A percentile compares a stretch with the other conserved stretches of the same genome.
Conservation (phyloP, 1,140 invertebrate genomes). For the Drosophila ambigua region DNA sequence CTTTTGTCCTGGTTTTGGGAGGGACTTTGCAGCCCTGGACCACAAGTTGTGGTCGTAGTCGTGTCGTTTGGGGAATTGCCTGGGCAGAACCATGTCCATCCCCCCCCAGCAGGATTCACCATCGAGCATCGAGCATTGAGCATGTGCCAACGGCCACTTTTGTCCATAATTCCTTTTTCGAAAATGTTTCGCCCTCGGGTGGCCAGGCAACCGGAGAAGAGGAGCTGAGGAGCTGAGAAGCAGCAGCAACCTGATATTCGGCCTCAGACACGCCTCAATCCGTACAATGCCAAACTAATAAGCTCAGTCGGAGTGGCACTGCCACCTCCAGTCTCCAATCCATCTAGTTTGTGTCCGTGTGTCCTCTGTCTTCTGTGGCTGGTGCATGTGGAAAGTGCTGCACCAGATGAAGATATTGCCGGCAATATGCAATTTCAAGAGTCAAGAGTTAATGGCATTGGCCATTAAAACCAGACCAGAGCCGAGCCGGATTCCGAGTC, state of each 20-base stretch:
- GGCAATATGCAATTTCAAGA: conserved; percentile 48
- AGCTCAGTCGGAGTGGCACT: conserved; percentile 17
- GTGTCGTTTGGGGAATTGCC: conserved; percentile 21
- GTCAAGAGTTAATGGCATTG: conserved; percentile 58
- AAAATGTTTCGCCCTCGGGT: conserved; percentile 44
- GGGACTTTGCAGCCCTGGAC: conserved; percentile 5
- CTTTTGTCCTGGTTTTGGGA: conserved; percentile 70
- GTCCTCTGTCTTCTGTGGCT: conserved; percentile 17
- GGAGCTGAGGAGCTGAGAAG: background rate
- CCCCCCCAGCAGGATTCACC: too few relatives aligned
- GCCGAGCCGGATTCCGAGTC: too few relatives aligned
- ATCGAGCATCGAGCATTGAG: conserved; percentile 45
- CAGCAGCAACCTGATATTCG: conserved; percentile 45
- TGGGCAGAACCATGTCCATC: conserved; percentile 23
- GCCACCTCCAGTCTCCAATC: background rate
- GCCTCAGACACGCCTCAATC: conserved; percentile 45
- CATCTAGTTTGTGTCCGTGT: background rate
- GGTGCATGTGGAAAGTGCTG: conserved; percentile 21
- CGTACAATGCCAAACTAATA: conserved; percentile 60
- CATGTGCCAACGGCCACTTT: conserved; percentile 61
- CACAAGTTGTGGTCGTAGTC: conserved; percentile 21
- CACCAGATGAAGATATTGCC: conserved; percentile 5
- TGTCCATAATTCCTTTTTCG: conserved; percentile 55
- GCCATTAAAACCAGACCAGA: conserved; percentile 35
- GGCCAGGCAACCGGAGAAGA: conserved; percentile 13